Base-by-base conservation (phyloP, 2,888 invertebrate genomes). In the Tenthredo livida region DNA sequence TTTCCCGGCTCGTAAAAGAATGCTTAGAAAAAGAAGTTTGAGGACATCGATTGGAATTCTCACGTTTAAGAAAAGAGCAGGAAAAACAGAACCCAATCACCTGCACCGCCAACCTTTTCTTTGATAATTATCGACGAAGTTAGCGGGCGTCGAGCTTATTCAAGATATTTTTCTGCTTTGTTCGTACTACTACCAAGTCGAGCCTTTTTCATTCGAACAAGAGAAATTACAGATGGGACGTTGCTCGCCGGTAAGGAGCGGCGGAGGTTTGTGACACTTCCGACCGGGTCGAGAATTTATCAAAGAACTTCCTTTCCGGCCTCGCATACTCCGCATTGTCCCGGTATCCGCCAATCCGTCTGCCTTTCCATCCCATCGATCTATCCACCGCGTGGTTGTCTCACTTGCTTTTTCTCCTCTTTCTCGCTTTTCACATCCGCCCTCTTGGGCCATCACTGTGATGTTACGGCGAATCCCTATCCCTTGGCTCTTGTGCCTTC, bases 231-330 rank as follows among this genome's bases (percentile, higher is more conserved):
- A 80, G 40, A 61, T 58, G 61, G 58, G 80, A 80, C 80, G 61
- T 40, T 40, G 40, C 80, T n/a, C 37, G 61, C 80, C 40, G 80
- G 37, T 61, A 61, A 80, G 61, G 80, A 80, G 80, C 58, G 9
- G 58, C 80, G 40, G 17, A 80, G 80, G 58, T 58, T 80, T 80
- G 58, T 80, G 80, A 80, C 80, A 58, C 80, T 80, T 80, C 80
- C 80, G 80, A 80, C 80, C 58, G 21, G 37, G 12, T 61, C 61
- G 61, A 80, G 61, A 80, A 80, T 80, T 80, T 80, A 80, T 80
- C 80, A 80, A 80, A 80, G 58, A 80, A 80, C 58, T 80, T 80
- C 58, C 80, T 61, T 80, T 80, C 80, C 80, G 37, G 80, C 37
- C 61, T 80, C 80, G 61, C 80, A 80, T 80, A 61, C 58, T 80